These are phyloP conservation scores for Anodontia alba DNA, from an alignment of 2,888 invertebrate species.

Conservation along the genomic window DNA sequence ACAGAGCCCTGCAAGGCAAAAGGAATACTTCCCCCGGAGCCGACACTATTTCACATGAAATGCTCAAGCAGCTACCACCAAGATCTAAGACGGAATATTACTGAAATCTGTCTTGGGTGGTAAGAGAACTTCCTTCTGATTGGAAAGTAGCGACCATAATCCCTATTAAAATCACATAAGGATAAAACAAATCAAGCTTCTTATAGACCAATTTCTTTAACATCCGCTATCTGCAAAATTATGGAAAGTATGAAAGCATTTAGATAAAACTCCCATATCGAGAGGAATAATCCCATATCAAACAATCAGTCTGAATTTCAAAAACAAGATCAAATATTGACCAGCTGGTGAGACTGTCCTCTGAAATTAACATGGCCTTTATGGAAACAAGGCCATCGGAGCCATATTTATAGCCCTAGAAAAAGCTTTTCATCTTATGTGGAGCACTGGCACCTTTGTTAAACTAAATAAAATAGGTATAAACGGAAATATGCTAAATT, in stretches of 20 bases:
- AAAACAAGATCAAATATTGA: not conserved
- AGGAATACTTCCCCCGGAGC: too few relatives aligned
- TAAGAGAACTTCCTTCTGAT: too few relatives aligned
- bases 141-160: not conserved
- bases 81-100: too few relatives aligned
- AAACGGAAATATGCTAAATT: too few relatives aligned
- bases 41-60: too few relatives aligned
- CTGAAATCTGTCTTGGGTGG: too few relatives aligned
- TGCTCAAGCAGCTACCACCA: too few relatives aligned
- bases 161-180: not conserved
- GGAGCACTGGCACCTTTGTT: too few relatives aligned
- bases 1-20: too few relatives aligned
- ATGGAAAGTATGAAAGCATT: not conserved
- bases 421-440: too few relatives aligned
- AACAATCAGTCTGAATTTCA: not conserved
- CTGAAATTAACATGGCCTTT: not conserved
- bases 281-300: not conserved
- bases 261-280: not conserved
- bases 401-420: not conserved
- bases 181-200: not conserved
- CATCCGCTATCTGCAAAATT: too few relatives aligned
- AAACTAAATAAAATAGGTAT: too few relatives aligned
- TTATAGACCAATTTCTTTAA: not conserved
- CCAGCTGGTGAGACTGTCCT: not conserved
- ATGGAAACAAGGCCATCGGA: not conserved